Conservation (phyloP, 2,113 vertebrate species). For the Calcarius ornatus region DNA sequence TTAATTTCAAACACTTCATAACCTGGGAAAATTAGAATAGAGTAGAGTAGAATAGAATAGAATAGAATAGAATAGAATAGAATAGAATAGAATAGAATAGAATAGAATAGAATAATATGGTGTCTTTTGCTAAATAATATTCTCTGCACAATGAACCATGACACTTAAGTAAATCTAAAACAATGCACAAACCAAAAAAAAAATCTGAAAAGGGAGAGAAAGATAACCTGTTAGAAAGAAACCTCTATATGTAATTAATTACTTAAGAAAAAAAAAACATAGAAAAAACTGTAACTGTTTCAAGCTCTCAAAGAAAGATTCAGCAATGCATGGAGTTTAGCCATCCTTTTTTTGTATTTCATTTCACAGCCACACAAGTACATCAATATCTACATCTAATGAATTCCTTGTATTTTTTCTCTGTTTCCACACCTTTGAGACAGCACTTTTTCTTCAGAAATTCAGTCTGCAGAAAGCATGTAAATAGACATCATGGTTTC, state of each 20-base stretch:
- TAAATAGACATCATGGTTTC: neutral
- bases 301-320: neutral
- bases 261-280: neutral
- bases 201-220: neutral
- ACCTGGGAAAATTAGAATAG: too few species aligned
- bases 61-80: neutral
- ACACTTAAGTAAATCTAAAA: neutral
- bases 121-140: neutral
- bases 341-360: accelerated
- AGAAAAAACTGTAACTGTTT: neutral
- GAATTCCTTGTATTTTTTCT: neutral
- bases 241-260: neutral
- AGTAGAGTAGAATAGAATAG: too few species aligned
- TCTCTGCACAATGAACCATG: neutral
- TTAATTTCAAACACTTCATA: neutral
- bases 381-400: neutral
- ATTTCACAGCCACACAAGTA: neutral
- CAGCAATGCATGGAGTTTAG: neutral
- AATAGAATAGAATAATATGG: neutral
- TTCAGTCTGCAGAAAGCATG: neutral
- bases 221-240: neutral
- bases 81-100: neutral
- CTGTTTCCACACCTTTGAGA: neutral
- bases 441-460: neutral
- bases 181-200: neutral